Base-by-base conservation (phyloP, 2,888 invertebrate species). In the Yponomeuta plumbellus region DNA sequence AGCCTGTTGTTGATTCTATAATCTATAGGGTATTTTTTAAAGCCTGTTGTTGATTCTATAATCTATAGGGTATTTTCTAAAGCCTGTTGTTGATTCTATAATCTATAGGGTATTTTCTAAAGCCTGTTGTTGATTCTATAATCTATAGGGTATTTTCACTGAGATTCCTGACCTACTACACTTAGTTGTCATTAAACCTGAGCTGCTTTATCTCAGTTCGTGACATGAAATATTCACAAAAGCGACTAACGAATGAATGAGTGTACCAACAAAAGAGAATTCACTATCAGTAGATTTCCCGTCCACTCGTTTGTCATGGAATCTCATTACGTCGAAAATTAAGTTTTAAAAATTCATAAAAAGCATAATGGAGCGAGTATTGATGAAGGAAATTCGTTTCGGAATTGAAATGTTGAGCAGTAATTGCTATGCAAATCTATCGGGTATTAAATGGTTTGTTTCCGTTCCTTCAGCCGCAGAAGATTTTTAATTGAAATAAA, bases 271-370 rank as follows among this genome's bases (percentile, higher is more conserved):
- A 13, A 52, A 52, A 52, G 44, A 52, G 44, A 52, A 52, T 52
- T 13, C 44, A 17, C 44, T 52, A 17, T 17, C 44, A 5, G 44
- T 34, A 34, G 34, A 34, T 34, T 8, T 34, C 44, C 44, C 44
- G 44, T 52, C 44, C 5, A 17, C 17, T 13, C 17, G 44, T 52
- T 52, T 17, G 44, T 52, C 17, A 52, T 13, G 44, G 17, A 52
- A 52, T 17, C 44, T 52, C 44, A 17, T 52, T 52, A 17, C 44
- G 17, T 0, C 44, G 44, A 17, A 52, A 52, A 52, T 52, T 52
- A 52, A 52, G 44, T 52, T 52, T 52, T 52, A 52, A 52, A 52
- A 17, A 52, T 52, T 52, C 44, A 52, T 52, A 52, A 52, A 52
- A 17, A 17, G 44, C 44, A 17, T 52, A 52, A 52, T 52, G 13